Conservation (phyloP, 1,140 invertebrate genomes). For the Heliconius eleuchia region DNA sequence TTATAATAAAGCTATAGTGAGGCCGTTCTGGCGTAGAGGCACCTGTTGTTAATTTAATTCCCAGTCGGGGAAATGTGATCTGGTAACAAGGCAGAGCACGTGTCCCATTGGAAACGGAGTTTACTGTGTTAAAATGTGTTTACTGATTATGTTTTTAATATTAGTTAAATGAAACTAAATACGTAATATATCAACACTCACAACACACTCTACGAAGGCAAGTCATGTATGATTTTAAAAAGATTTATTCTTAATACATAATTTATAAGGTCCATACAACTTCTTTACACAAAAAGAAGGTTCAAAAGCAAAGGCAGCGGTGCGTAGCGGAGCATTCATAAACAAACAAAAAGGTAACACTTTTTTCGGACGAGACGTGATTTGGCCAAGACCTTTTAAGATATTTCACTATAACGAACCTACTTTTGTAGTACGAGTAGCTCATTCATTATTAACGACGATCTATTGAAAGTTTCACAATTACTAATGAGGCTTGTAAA, state of each 20-base stretch:
- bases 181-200: no score
- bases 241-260: neutral
- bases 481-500: neutral
- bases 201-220: neutral
- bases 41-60: no score
- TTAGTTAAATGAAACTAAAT: no score
- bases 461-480: neutral
- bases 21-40: no score
- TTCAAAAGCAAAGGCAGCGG: constrained; percentile 28
- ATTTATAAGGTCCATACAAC: neutral
- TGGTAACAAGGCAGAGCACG: no score
- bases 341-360: constrained; percentile 32
- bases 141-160: no score
- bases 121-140: no score
- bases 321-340: constrained; percentile 21
- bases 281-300: constrained; percentile 20
- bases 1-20: no score
- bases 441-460: neutral
- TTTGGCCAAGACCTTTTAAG: constrained; percentile 19
- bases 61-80: no score
- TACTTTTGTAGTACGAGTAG: neutral
- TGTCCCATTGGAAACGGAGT: no score
- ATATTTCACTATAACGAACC: constrained; percentile 1
- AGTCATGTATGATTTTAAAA: neutral
- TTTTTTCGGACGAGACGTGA: constrained; percentile 23